These are phyloP conservation scores for Ptychodera flava DNA, from an alignment of 35 echinoderm and acorn worm genomes.

Conservation along the genomic window DNA sequence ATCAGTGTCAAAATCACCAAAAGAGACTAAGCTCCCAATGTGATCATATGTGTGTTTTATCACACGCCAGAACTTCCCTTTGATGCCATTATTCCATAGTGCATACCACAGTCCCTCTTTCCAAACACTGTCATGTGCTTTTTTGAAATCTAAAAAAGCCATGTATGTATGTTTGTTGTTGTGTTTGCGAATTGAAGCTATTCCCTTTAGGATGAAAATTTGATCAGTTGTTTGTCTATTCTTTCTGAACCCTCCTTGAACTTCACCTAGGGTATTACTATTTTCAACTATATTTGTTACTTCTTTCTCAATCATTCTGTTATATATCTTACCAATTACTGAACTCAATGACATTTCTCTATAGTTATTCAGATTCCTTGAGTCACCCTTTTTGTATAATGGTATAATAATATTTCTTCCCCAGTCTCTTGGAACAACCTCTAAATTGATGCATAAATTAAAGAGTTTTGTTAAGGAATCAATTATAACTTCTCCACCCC, in stretches of 20 bases:
- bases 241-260: conserved; percentile 3
- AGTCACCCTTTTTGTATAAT: background rate
- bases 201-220: background rate
- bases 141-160: conserved; percentile 3
- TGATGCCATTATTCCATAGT: background rate
- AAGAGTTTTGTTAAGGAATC: background rate
- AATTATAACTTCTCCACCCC: background rate
- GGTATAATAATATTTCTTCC: conserved; percentile 6
- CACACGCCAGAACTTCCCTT: background rate
- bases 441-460: background rate
- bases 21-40: background rate
- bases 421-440: conserved; percentile 5
- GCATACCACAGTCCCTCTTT: background rate
- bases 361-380: conserved; percentile 11
- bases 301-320: conserved; percentile 5
- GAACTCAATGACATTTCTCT: conserved; percentile 7
- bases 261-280: background rate
- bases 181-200: background rate
- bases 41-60: background rate
- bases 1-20: background rate
- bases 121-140: conserved; percentile 13
- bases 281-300: conserved; percentile 2
- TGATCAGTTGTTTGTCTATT: background rate
- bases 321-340: background rate
- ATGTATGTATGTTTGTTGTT: conserved; percentile 2